These are phyloP conservation scores for Bombus sibiricus DNA, from an alignment of 1,140 invertebrate genomes.

Conservation along the genomic window DNA sequence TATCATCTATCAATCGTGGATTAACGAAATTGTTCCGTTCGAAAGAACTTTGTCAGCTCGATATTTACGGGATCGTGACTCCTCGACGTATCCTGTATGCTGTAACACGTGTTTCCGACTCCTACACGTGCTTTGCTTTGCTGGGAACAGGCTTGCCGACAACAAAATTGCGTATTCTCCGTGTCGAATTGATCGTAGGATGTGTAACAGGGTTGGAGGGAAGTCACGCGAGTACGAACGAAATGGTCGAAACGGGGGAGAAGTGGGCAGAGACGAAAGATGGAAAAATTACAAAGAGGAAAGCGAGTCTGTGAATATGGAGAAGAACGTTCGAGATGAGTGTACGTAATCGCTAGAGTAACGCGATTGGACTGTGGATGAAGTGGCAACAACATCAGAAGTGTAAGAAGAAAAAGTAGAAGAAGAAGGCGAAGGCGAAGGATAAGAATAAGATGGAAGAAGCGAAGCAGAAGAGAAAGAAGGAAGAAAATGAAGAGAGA, in stretches of 20 bases:
- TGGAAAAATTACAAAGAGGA: slow-evolving; percentile 10
- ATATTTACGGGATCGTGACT: neutral
- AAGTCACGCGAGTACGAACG: neutral
- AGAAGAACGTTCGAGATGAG: neutral
- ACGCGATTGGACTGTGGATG: slow-evolving; percentile 51
- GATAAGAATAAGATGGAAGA: neutral
- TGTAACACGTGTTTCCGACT: neutral
- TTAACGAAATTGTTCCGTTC: neutral
- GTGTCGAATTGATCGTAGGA: neutral
- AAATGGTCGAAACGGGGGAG: neutral
- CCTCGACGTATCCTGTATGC: too few relatives aligned
- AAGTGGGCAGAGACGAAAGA: neutral
- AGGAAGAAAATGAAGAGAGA: slow-evolving; percentile 27
- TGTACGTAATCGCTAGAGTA: slow-evolving; percentile 43
- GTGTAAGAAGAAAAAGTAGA: neutral
- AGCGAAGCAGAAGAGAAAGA: neutral
- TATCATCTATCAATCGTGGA: neutral
- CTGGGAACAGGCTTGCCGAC: neutral
- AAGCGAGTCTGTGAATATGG: neutral
- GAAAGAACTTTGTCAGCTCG: too few relatives aligned
- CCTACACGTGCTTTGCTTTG: neutral
- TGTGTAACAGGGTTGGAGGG: neutral
- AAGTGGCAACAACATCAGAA: neutral
- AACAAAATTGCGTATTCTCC: neutral
- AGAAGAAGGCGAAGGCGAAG: neutral